Percentiles rank a stretch among this genome's conserved stretches.
Conservation (phyloP, 2,888 invertebrate genomes). For the Thalpophila matura region DNA sequence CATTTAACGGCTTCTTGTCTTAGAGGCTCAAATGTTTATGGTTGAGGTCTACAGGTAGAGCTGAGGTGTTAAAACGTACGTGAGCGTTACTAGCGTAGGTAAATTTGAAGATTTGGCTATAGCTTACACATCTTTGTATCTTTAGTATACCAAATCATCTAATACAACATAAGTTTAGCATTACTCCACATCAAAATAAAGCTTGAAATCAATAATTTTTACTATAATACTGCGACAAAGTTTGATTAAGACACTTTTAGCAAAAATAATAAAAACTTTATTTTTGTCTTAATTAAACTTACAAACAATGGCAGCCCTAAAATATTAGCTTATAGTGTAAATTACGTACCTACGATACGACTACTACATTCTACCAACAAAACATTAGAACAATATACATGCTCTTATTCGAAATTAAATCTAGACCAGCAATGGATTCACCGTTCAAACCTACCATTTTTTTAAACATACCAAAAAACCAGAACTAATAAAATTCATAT, state of each 20-base stretch:
- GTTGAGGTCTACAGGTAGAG: slow-evolving; percentile 50
- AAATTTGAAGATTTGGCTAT: slow-evolving; percentile 8
- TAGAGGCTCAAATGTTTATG: slow-evolving; percentile 64
- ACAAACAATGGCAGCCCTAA: too few species aligned
- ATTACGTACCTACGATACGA: too few species aligned
- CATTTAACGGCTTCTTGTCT: slow-evolving; percentile 74
- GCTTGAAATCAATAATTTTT: too few species aligned
- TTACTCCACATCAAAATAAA: background rate
- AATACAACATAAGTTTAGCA: background rate
- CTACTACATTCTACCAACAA: background rate
- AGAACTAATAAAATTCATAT: slow-evolving; percentile 66
- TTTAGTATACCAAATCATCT: background rate
- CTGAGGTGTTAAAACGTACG: slow-evolving; percentile 55
- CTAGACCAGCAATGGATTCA: background rate
- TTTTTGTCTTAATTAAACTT: too few species aligned
- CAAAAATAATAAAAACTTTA: too few species aligned
- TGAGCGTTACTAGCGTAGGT: slow-evolving; percentile 44
- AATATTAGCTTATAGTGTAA: too few species aligned
- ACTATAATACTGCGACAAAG: too few species aligned
- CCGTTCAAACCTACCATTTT: too few species aligned
- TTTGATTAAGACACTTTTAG: too few species aligned
- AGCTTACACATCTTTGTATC: background rate
- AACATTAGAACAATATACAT: background rate
- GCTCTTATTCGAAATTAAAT: slow-evolving; percentile 4
- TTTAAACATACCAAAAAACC: background rate